Base-by-base conservation (phyloP, 1,140 invertebrate species). In the Ganaspis sp. region DNA sequence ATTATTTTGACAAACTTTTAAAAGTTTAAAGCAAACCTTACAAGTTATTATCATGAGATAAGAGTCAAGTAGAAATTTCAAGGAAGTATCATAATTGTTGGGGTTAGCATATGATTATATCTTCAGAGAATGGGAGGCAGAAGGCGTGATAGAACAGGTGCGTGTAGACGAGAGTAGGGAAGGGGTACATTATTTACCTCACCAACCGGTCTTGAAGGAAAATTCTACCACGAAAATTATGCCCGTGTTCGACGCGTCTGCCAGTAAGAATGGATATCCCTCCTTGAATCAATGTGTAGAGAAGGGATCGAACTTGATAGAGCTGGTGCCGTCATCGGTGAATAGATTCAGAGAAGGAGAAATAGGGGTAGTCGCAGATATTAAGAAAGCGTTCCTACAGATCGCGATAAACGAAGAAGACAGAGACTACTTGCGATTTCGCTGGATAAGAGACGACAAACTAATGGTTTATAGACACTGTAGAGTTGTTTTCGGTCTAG, bases 331-430 rank as follows among this genome's bases (percentile, higher is more conserved):
- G n/a, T 26, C 78, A 1, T 73, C 90, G 23, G 53, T 92, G 19
- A 17, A 85, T 12, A 49, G 79, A 17, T 92, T 92, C 78, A 70
- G 89, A 53, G 72, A 38, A 69, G 81, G 81, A 11, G 81, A 75
- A 40, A 85, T 88, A 71, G 90, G 86, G 26, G 29, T 34, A 34
- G 29, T 34, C 29, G 2, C 29, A 6, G 29, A 34, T 34, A 34
- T 34, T 6, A 34, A 80, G 58, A 89, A 89, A 71, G 90, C 89
- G 0, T 92, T 92, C 84, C 76, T 88, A 26, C 84, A 88, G 75
- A 88, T 92, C 26, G 49, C 34, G 11, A 23, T 91, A 11, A n/a
- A 72, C 69, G 40, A 73, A 54, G 53, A 75, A 0, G 85, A 91
- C 75, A 53, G 89, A 70, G 78, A 87, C 64, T 84, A 81, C 73